Evolutionary conservation across 1,140 invertebrate genomes (phyloP).

Genomic region (Ridgeia piscesae): DNA sequence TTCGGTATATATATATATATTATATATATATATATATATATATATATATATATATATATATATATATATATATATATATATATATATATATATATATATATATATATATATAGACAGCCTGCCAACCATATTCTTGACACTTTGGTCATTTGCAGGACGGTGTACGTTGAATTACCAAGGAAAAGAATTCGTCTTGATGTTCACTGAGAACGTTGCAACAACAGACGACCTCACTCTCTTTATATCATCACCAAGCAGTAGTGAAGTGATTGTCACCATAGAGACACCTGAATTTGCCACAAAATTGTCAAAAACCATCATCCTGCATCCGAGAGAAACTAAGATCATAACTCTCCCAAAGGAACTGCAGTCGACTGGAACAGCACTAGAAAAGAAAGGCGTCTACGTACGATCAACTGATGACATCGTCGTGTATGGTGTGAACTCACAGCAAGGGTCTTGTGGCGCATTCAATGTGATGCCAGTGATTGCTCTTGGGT

Average conservation of each 20-base stretch:
- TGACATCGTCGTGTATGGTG: neutral
- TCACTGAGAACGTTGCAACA: neutral
- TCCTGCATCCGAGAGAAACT: neutral
- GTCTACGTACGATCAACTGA: neutral
- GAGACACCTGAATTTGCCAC: neutral
- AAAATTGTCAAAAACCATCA: neutral
- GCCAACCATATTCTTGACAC: neutral
- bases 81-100: too few species aligned
- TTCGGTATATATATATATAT: too few species aligned
- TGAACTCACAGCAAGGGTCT: neutral
- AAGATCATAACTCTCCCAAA: neutral
- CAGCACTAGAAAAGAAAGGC: conserved; percentile 11
- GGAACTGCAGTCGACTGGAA: neutral
- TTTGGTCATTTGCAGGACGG: neutral
- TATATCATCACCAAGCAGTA: neutral
- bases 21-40: too few species aligned
- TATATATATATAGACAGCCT: neutral
- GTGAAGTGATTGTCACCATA: neutral
- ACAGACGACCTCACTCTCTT: neutral
- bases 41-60: too few species aligned
- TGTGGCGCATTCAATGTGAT: conserved; percentile 11
- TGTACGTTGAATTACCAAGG: neutral
- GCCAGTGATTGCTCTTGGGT: neutral
- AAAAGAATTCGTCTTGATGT: neutral
- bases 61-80: too few species aligned